Conservation (phyloP, 2,797 vertebrate genomes). For the Characodon lateralis region DNA sequence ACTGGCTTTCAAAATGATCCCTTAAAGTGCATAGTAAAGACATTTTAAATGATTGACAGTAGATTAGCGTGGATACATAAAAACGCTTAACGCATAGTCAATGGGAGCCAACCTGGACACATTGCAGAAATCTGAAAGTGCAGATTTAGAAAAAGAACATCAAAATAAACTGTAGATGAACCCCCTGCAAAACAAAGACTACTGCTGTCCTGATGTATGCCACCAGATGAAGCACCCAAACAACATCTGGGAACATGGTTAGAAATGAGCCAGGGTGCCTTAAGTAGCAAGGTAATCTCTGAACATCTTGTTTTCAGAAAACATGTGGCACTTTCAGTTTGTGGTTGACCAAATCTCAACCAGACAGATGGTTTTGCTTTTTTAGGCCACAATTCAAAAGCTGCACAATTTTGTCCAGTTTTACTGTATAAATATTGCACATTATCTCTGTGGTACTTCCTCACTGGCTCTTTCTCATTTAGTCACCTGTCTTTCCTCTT, state of each 20-base stretch:
- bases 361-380: constrained; percentile 24
- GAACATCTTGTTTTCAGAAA: constrained; percentile 35
- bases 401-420: constrained; percentile 9
- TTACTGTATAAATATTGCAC: constrained; percentile 7
- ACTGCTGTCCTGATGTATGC: neutral
- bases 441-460: neutral
- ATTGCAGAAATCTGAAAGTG: neutral
- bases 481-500: neutral
- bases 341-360: constrained; percentile 31
- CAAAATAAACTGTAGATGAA: neutral
- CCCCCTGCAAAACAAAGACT: constrained; percentile 5
- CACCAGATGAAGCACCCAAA: neutral
- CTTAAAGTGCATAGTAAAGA: neutral
- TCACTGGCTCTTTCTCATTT: constrained; percentile 10
- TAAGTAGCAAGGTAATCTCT: neutral
- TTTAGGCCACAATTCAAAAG: constrained; percentile 12
- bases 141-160: constrained; percentile 5
- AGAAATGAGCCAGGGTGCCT: neutral
- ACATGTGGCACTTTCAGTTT: constrained; percentile 10
- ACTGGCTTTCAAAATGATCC: constrained; percentile 1
- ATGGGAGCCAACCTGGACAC: constrained; percentile 9
- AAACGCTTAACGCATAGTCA: constrained; percentile 12
- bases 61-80: neutral
- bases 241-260: constrained; percentile 6
- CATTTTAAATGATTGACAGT: constrained; percentile 20